Evolutionary conservation across 92 coral and sea anemone species (phyloP).

Genomic region (Parazoanthus atlanticus): DNA sequence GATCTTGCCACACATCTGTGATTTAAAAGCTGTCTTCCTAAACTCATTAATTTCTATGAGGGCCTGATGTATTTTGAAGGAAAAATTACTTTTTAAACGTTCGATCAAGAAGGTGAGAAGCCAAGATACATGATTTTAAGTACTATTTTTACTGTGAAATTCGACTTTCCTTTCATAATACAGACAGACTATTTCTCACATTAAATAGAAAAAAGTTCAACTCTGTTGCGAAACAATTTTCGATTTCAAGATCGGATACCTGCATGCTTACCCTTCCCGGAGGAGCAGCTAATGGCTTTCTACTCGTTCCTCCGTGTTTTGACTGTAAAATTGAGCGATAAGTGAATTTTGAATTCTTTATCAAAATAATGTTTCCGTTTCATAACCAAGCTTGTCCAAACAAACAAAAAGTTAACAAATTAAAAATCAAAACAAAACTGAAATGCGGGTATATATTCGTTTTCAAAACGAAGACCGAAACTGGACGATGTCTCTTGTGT

Average conservation of each 20-base stretch:
- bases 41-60: slow-evolving; percentile 36
- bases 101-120: not conserved
- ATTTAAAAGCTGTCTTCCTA: slow-evolving; percentile 8
- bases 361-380: not conserved
- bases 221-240: not conserved
- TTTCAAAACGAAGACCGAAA: not conserved
- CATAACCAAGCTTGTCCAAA: not conserved
- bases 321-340: not conserved
- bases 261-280: not conserved
- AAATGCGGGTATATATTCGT: no score
- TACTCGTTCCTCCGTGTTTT: no score
- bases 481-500: not conserved
- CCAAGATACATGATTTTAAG: not conserved
- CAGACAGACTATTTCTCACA: not conserved
- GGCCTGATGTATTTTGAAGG: slow-evolving; percentile 28
- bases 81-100: slow-evolving; percentile 12
- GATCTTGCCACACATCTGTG: slow-evolving; percentile 38
- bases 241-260: not conserved
- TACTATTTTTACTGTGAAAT: not conserved
- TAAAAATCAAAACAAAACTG: not conserved
- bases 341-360: not conserved
- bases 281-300: not conserved
- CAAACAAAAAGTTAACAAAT: not conserved
- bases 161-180: not conserved
- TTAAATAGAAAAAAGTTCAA: not conserved